Evolutionary conservation across 2,888 invertebrate genomes (phyloP).

Genomic region (Geophilus truncorum): DNA sequence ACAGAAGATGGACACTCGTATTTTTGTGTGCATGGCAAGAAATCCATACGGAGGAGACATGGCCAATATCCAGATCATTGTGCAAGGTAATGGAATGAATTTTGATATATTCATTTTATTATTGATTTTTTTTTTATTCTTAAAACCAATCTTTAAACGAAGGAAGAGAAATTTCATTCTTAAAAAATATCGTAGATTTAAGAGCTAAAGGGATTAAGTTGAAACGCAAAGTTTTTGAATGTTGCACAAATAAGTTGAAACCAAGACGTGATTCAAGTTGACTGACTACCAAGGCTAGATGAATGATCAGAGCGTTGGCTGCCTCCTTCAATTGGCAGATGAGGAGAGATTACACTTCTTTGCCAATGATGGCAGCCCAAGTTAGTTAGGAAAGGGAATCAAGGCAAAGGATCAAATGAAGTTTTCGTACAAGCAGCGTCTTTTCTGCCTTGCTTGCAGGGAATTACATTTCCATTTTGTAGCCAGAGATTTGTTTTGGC

Average conservation of each 20-base stretch:
- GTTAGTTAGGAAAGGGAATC: slow-evolving; percentile 24
- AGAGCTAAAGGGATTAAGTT: neutral
- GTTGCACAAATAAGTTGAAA: slow-evolving; percentile 7
- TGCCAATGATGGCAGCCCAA: neutral
- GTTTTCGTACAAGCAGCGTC: slow-evolving; percentile 5
- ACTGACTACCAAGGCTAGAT: slow-evolving; percentile 15
- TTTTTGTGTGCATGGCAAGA: slow-evolving; percentile 32
- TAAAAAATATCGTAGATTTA: neutral
- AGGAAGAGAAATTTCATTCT: too few species aligned
- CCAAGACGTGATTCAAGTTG: slow-evolving; percentile 13
- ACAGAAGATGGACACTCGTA: slow-evolving; percentile 34
- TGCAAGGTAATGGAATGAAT: slow-evolving; percentile 30
- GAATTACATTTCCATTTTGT: slow-evolving; percentile 17
- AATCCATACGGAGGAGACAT: slow-evolving; percentile 33
- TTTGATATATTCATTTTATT: neutral
- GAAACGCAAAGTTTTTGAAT: neutral
- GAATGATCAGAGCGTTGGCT: neutral
- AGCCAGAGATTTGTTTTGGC: slow-evolving; percentile 23
- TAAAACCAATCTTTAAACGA: too few species aligned
- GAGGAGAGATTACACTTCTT: slow-evolving; percentile 2
- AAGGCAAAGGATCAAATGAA: slow-evolving; percentile 21
- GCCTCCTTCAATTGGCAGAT: neutral
- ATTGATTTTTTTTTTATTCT: neutral
- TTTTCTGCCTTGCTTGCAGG: neutral
- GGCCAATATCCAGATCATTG: slow-evolving; percentile 34